Evolutionary conservation across 2,888 invertebrate genomes (phyloP).

Genomic region (Cephalotes varians): DNA sequence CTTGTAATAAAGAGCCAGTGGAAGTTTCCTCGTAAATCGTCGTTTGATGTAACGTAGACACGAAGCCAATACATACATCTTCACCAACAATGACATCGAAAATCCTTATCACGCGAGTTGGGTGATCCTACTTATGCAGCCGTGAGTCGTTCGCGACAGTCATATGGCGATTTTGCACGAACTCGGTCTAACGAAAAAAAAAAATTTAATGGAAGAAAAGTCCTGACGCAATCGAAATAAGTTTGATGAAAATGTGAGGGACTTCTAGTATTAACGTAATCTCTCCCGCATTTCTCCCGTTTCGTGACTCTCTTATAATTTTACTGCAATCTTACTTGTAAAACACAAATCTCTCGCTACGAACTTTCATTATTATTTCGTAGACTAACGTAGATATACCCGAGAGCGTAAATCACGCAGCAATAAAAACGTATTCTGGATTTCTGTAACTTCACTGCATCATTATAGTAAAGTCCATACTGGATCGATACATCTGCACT

Average conservation of each 20-base stretch:
- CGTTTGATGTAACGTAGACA: slow-evolving; percentile 66
- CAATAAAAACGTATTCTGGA: slow-evolving; percentile 30
- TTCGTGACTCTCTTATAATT: slow-evolving; percentile 48
- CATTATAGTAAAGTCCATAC: neutral
- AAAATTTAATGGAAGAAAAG: slow-evolving; percentile 28
- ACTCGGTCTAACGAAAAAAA: slow-evolving; percentile 2
- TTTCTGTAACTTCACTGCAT: slow-evolving; percentile 4
- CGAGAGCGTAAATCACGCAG: slow-evolving; percentile 12
- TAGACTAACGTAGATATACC: slow-evolving; percentile 15
- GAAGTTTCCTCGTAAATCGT: slow-evolving; percentile 70
- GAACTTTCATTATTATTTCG: slow-evolving; percentile 32
- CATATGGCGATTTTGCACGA: slow-evolving; percentile 25
- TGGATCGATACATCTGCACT: neutral
- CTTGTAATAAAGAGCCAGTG: slow-evolving; percentile 58
- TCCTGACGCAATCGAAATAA: slow-evolving; percentile 3
- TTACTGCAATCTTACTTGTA: slow-evolving; percentile 28
- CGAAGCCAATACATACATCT: slow-evolving; percentile 60
- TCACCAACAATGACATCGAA: slow-evolving; percentile 47
- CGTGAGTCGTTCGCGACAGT: slow-evolving; percentile 19
- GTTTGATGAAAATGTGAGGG: slow-evolving; percentile 23
- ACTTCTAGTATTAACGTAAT: slow-evolving; percentile 1
- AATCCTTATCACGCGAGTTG: slow-evolving; percentile 50
- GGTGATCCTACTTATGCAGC: slow-evolving; percentile 3
- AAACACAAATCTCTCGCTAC: slow-evolving; percentile 10
- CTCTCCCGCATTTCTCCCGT: neutral